Percentiles rank a stretch among this genome's conserved stretches.
Conservation (phyloP, 2,113 vertebrate species). For the Lagopus muta region DNA sequence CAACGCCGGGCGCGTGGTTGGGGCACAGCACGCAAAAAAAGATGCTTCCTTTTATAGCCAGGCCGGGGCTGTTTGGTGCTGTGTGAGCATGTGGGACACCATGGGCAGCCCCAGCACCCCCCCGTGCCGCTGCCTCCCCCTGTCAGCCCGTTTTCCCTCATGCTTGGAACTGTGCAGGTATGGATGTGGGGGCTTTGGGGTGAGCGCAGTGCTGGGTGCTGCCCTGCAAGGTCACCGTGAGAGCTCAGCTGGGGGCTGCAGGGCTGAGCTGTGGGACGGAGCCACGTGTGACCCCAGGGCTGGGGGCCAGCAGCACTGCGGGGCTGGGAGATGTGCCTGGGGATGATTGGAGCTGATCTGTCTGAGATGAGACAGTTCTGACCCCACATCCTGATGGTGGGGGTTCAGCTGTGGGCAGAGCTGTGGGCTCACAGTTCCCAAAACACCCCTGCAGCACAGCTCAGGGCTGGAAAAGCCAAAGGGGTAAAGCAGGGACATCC, state of each 20-base stretch:
- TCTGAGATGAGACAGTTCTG: accelerated
- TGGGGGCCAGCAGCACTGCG: accelerated
- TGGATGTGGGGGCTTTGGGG: accelerated
- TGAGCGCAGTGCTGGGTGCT: accelerated
- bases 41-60: conserved; percentile 75
- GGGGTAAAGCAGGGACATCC: background rate
- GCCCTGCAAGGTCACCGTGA: conserved; percentile 9
- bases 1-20: background rate
- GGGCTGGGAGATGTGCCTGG: background rate
- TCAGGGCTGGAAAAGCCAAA: accelerated
- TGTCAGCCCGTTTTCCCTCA: accelerated
- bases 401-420: background rate
- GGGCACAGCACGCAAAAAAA: background rate
- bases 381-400: background rate
- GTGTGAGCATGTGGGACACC: background rate
- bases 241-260: accelerated
- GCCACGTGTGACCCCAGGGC: accelerated
- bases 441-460: accelerated
- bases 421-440: accelerated
- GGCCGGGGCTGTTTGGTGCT: conserved; percentile 24
- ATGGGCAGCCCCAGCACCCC: background rate
- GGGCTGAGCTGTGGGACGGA: accelerated
- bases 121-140: background rate
- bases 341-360: background rate
- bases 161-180: background rate